Conservation (phyloP, 92 coral and sea anemone species). For the Bergia sp. region DNA sequence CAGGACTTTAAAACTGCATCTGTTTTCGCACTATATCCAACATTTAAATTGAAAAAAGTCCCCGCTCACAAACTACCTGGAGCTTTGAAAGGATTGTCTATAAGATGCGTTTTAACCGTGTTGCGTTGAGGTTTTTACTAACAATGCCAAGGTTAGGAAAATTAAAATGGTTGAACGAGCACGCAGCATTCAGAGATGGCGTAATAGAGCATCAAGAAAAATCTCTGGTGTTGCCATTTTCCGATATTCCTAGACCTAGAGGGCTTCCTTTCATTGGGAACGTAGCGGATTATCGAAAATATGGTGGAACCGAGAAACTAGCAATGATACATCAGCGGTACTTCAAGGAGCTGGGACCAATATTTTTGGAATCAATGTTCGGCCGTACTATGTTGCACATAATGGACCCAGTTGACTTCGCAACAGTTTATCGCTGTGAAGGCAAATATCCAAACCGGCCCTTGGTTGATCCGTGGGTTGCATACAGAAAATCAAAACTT, state of each 20-base stretch:
- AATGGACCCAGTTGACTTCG: slow-evolving; percentile 59
- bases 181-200: slow-evolving; percentile 27
- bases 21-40: neutral
- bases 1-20: neutral
- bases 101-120: slow-evolving; percentile 1
- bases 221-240: slow-evolving; percentile 15
- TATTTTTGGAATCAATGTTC: slow-evolving; percentile 56
- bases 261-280: slow-evolving; percentile 20
- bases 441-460: slow-evolving; percentile 68
- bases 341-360: slow-evolving; percentile 68
- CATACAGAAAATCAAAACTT: too few species aligned
- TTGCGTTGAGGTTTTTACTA: neutral
- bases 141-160: slow-evolving; percentile 28
- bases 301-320: slow-evolving; percentile 41
- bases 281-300: slow-evolving; percentile 21
- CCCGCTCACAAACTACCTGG: neutral
- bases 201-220: neutral
- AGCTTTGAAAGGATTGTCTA: neutral
- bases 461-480: slow-evolving; percentile 43
- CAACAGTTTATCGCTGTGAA: slow-evolving; percentile 65
- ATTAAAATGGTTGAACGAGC: slow-evolving; percentile 18
- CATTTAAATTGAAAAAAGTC: neutral
- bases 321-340: slow-evolving; percentile 36
- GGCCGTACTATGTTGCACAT: slow-evolving; percentile 52
- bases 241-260: slow-evolving; percentile 53